These are phyloP conservation scores for Deroplatys truncata DNA, from an alignment of 2,888 invertebrate species.

Conservation along the genomic window DNA sequence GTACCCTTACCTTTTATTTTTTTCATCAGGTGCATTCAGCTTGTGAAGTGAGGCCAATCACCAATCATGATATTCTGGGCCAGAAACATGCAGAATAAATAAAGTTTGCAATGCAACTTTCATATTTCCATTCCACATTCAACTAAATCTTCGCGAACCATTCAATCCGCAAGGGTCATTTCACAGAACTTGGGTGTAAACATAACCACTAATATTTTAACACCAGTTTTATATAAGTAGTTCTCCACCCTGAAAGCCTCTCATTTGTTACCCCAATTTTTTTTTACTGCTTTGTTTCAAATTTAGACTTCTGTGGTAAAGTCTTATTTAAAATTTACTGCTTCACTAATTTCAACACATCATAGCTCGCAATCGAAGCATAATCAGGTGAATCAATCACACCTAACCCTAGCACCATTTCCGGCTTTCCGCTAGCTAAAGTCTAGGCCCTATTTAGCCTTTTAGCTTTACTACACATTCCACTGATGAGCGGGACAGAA, in stretches of 20 bases:
- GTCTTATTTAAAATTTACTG: too few relatives aligned
- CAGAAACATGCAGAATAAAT: background rate
- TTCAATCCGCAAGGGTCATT: background rate
- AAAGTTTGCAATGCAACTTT: background rate
- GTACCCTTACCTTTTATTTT: background rate
- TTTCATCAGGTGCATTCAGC: background rate
- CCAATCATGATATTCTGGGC: background rate
- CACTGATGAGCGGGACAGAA: background rate
- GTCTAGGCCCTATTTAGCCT: background rate
- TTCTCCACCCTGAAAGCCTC: background rate
- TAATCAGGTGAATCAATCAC: slow-evolving; percentile 23
- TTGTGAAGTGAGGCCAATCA: background rate
- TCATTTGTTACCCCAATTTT: background rate
- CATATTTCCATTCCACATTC: background rate
- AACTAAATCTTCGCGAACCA: background rate
- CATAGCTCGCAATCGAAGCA: background rate
- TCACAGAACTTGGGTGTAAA: background rate
- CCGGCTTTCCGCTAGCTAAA: slow-evolving; percentile 21
- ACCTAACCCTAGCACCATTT: slow-evolving; percentile 18
- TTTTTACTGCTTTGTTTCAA: too few relatives aligned
- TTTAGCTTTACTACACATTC: background rate
- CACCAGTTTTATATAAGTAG: background rate
- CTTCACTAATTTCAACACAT: background rate
- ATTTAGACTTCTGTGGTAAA: too few relatives aligned
- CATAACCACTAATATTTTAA: background rate